Percentiles rank a stretch among this genome's conserved stretches.
These are phyloP conservation scores for Aphelocoma californica DNA, from an alignment of 2,797 vertebrate species.

Conservation along the genomic window DNA sequence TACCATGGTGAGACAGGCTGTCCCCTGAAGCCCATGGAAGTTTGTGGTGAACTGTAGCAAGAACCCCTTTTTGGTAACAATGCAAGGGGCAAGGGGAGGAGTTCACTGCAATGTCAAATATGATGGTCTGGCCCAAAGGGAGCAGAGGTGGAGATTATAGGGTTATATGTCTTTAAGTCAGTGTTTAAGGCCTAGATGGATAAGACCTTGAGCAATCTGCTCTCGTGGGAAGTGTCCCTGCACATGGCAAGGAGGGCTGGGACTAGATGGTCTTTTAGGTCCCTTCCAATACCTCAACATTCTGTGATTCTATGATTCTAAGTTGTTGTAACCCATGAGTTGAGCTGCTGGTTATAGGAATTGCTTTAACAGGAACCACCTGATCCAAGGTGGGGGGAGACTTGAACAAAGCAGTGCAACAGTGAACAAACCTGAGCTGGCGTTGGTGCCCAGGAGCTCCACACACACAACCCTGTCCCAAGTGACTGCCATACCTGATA, in stretches of 20 bases:
- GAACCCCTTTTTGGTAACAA: not conserved
- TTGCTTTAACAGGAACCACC: rapidly evolving
- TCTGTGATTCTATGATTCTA: not conserved
- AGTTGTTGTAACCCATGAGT: not conserved
- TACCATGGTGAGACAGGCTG: not conserved
- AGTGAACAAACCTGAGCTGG: not conserved
- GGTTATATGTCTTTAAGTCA: not conserved
- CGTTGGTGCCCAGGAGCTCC: rapidly evolving
- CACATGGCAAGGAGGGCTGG: rapidly evolving
- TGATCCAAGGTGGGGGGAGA: not conserved
- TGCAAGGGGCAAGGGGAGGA: not conserved
- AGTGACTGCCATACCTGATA: not conserved
- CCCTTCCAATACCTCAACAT: not conserved
- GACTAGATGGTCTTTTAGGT: not conserved
- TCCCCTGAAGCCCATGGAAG: not conserved
- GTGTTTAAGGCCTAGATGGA: not conserved
- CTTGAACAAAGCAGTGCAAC: not conserved
- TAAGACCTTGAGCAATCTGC: not conserved
- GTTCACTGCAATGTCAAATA: not conserved
- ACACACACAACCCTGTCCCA: rapidly evolving
- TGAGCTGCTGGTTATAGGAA: not conserved
- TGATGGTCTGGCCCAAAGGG: not conserved
- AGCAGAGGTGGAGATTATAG: not conserved
- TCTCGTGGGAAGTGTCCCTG: not conserved
- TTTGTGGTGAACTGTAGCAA: not conserved